Evolutionary conservation across 2,888 invertebrate species (phyloP), one percentile per base, ranked within the genome.

Genomic region (Lasioglossum lativentre): DNA sequence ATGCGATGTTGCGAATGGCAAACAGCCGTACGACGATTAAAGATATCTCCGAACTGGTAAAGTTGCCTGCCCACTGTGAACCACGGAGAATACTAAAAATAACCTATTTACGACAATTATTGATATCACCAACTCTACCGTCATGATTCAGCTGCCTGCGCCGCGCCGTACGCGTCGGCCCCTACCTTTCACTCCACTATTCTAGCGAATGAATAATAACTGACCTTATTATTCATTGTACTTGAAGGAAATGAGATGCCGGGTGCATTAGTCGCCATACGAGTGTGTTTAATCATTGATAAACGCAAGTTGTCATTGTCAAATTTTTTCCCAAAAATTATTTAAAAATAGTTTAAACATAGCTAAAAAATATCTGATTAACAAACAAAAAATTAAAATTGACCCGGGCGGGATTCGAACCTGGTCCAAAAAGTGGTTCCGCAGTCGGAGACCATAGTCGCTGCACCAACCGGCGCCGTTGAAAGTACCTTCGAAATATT

Each of bases 51-150:
- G 47, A 70, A 38, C 72, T 79, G 79, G 78, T 88, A 83, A 78
- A 82, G 86, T 59, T 89, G 85, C 83, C 80, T 34, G 34, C 2
- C 34, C 81, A 79, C 83, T 78, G 83, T 87, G 84, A 84, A 83
- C 34, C 84, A 85, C 88, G 45, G 78, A 40, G 38, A 63, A 66
- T 83, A 90, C 90, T 90, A 90, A 90, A 90, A 90, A 90, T 90
- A 90, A 89, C 90, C 71, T 90, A 90, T 90, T 90, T 90, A 90
- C 90, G 76, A 90, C 85, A 82, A 75, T 78, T 85, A 88, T 85
- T 86, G 90, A 90, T 90, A 90, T 86, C 90, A 75, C 75, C 86
- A n/a, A n/a, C 81, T 45, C 47, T 56, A 45, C 42, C 12, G 68
- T 4, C 12, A 42, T 70, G 56, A 74, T 19, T 47, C 30, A 34